phyloP scores from a whole-genome alignment of 2,888 invertebrate genomes.

The Celastrina argiolus region DNA sequence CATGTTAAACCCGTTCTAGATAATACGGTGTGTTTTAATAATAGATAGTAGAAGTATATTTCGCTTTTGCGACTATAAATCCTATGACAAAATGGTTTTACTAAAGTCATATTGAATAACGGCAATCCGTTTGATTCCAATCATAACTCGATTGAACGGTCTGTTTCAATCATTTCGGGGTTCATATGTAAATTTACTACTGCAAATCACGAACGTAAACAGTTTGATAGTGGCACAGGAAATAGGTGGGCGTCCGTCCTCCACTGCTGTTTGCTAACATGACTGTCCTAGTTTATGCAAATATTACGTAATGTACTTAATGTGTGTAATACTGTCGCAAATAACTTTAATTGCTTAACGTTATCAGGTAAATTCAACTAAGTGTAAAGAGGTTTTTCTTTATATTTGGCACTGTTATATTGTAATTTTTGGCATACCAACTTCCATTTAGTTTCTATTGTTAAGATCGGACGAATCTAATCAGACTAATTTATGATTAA shows the following conservation, averaged over 20 bases:
- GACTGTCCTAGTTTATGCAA: conserved; percentile 7
- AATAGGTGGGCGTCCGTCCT: background rate
- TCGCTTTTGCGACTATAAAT: background rate
- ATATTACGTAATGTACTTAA: background rate
- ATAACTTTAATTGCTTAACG: background rate
- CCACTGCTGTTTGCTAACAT: background rate
- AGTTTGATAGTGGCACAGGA: conserved; percentile 1
- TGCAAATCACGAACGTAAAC: conserved; percentile 15
- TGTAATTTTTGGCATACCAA: too few relatives aligned
- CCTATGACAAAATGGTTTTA: background rate
- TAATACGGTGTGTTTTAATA: background rate
- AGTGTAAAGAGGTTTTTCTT: background rate
- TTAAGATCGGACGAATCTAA: too few relatives aligned
- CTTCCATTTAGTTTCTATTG: too few relatives aligned
- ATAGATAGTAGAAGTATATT: background rate
- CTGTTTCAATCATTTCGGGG: conserved; percentile 12
- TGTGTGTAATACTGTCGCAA: background rate
- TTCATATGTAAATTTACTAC: conserved; percentile 12
- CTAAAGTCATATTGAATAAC: conserved; percentile 1
- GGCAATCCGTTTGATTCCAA: background rate
- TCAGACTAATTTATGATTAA: too few relatives aligned
- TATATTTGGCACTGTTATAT: background rate
- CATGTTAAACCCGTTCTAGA: too few relatives aligned
- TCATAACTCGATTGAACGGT: conserved; percentile 12
- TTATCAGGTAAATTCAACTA: background rate